These are phyloP conservation scores for Sciurus niger DNA, from an alignment of 2,113 vertebrate genomes.

Conservation along the genomic window DNA sequence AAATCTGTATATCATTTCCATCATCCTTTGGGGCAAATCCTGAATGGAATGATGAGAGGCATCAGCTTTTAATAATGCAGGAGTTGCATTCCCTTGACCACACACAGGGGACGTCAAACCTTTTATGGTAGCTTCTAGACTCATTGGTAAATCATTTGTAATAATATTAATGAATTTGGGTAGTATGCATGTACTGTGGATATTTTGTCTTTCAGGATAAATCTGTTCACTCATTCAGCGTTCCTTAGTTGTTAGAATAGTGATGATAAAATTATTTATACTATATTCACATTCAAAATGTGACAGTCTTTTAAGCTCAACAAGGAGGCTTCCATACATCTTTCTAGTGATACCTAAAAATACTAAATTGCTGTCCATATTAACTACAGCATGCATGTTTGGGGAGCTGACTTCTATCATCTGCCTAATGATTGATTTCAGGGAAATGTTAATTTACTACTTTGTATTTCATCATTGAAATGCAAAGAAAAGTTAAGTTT, in stretches of 20 bases:
- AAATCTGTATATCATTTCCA: background rate
- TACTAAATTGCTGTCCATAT: background rate
- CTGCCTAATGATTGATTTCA: background rate
- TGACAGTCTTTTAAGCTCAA: background rate
- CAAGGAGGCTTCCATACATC: background rate
- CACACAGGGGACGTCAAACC: background rate
- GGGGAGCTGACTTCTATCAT: background rate
- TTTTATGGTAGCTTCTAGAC: background rate
- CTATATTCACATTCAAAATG: background rate
- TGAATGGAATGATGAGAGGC: background rate
- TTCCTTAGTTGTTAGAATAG: background rate
- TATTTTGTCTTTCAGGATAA: background rate
- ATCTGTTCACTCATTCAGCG: background rate
- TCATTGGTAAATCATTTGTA: background rate
- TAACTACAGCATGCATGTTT: background rate
- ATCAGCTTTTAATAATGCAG: background rate
- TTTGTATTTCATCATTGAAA: background rate
- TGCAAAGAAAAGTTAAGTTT: background rate
- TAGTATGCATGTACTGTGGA: background rate
- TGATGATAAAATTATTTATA: background rate
- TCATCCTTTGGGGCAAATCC: background rate
- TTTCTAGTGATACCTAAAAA: background rate
- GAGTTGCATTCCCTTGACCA: background rate
- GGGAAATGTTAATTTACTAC: background rate
- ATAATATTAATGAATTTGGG: background rate